Evolutionary conservation across 2,888 invertebrate genomes (phyloP).

Genomic region (Ormyrus rosae): DNA sequence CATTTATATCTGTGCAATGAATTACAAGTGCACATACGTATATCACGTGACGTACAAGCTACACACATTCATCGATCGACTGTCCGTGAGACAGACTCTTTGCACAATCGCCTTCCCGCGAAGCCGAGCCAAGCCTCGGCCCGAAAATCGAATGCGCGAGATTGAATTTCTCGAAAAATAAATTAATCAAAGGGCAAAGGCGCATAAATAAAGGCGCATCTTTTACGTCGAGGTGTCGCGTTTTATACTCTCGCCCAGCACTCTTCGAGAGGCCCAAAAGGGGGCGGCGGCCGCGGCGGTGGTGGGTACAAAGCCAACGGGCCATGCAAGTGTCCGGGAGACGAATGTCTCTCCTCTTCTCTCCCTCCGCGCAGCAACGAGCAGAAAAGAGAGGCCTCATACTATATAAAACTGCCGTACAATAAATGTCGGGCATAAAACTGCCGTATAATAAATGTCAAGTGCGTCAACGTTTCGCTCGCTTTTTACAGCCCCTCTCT

Average conservation of each 20-base stretch:
- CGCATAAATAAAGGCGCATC: not conserved
- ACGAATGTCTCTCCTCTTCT: constrained; percentile 57
- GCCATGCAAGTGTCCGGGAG: constrained; percentile 58
- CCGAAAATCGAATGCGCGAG: not conserved
- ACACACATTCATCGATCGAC: not conserved
- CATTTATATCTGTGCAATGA: too few relatives aligned
- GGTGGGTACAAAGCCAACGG: not conserved
- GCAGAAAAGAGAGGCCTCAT: constrained; percentile 48
- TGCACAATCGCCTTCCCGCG: too few relatives aligned
- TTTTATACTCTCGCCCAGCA: not conserved
- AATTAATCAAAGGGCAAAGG: not conserved
- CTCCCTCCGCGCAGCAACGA: not conserved
- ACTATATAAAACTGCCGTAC: constrained; percentile 58
- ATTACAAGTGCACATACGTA: not conserved
- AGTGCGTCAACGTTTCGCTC: constrained; percentile 56
- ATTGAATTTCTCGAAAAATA: not conserved
- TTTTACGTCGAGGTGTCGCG: not conserved
- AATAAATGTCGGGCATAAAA: constrained; percentile 59
- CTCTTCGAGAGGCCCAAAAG: too few relatives aligned
- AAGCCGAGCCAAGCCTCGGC: not conserved
- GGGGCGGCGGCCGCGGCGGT: not conserved
- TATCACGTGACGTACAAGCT: not conserved
- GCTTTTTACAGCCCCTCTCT: constrained; percentile 44
- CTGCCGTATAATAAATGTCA: constrained; percentile 58
- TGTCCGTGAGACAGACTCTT: too few relatives aligned